Evolutionary conservation across 2,797 vertebrate species (phyloP), one percentile per base, ranked within the genome.

Genomic region (Telmatherina bonti): DNA sequence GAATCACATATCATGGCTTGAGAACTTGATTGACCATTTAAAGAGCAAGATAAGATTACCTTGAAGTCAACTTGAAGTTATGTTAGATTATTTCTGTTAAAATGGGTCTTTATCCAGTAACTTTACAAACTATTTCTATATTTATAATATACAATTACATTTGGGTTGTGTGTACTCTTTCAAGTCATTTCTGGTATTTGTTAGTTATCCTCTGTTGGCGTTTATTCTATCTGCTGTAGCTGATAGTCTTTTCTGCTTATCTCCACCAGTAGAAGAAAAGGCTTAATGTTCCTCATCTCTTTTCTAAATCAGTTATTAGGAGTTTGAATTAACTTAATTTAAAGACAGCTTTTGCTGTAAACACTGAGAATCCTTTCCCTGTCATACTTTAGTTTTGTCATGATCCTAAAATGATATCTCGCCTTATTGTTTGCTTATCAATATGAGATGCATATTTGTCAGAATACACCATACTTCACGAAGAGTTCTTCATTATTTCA

Each of bases 401-500:
- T 62, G 49, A 81, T 79, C 51, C 66, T 36, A 53, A 88, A 86
- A 64, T 47, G 9, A 77, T 67, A 61, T 74, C 29, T 31, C 10
- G 15, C 60, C 73, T 69, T 72, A 68, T 68, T 54, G 24, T 72
- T 55, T 79, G 45, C 72, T 79, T 84, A 80, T 84, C 66, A 64
- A 56, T 72, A 52, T 38, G 49, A 70, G 76, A 82, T 65, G 15
- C 71, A 63, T 57, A 83, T 77, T 86, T 73, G 45, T 81, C 52
- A 75, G 68, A 67, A 61, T 78, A 61, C 67, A 20, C 52, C 66
- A 60, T 43, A 53, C 64, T 74, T 76, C 79, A 65, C 68, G 24
- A 79, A 51, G 81, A 72, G 65, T 72, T 57, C 9, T 72, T 78
- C 80, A 69, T 84, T 78, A 74, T 80, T 72, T 66, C 35, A 61